Base-by-base conservation (phyloP, 23 tunicate species). In the Styela plicata region DNA sequence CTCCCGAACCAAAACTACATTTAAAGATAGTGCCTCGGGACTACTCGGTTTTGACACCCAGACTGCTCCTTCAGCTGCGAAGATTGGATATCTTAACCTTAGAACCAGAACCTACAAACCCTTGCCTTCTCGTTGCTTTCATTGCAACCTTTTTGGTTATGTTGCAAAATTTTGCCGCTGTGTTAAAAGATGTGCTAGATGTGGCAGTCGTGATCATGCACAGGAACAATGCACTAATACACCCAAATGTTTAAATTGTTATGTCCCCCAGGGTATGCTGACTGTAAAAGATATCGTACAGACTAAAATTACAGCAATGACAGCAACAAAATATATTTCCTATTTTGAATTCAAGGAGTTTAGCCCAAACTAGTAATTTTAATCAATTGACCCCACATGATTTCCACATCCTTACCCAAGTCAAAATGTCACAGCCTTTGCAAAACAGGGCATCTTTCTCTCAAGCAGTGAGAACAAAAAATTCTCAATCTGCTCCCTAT, bases 161-260 rank as follows among this genome's bases (percentile, higher is more conserved):
- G 16, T 28, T 3, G 71, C 16, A 66, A 66, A 66, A 17, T 25
- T 3, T 25, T 66, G 71, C 31, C 71, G 71, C 10, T 10, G 71
- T 66, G 5, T 26, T 26, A 66, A 66, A 28, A 66, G 31, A 66
- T 66, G 71, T 28, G 7, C 31, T 17, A 66, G 31, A 66, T 66
- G 71, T 66, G 71, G 71, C 7, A 66, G 71, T 25, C 10, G 71
- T 7, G 71, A 66, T 3, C 71, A 66, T 17, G 71, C 30, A 5
- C 31, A 66, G 10, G 71, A 66, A 66, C 7, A 66, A 3, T 66
- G 71, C 16, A 3, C 71, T 7, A 66, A 66, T 66, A 66, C 71
- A 7, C 30, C 31, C 5, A 66, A 17, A 66, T 66, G 71, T 66
- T 10, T 66, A 17, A 66, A 66, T 28, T 66, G 71, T 17, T 5